Evolutionary conservation across 2,113 vertebrate genomes (phyloP), one percentile per base, ranked within the genome.

Genomic region (Oenanthe melanoleuca): DNA sequence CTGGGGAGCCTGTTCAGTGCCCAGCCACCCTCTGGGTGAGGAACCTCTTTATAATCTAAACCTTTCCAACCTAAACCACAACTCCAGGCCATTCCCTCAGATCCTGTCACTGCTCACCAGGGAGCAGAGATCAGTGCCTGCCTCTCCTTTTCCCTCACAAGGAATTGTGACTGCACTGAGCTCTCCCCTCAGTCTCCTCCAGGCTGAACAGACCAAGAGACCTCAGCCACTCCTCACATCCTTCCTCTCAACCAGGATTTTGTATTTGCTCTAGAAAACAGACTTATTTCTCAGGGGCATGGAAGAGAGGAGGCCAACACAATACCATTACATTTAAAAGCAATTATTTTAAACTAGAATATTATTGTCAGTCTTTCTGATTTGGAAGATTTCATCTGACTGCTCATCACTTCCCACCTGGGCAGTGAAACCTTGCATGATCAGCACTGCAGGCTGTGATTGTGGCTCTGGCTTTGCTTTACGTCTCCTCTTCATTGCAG

Each of bases 21-120:
- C 60, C 44, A 66, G 0, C 3, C 52, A 50, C 25, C 16, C 44
- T 25, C 11, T 34, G 52, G 2, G 20, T 29, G 31, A 21, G 20
- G 0, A 66, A 42, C 2, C 25, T 42, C 1, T 21, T 1, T 9
- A 20, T 49, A 6, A 66, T 0, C 57, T 45, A 45, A 45, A 45
- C 44, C 44, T 20, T 20, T 11, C 61, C 61, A 34, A 9, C 10
- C 10, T 17, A 16, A 57, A 50, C 13, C 40, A 50, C 34, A 75
- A 0, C 16, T 34, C 9, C 31, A 34, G 61, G 25, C 31, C 44
- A 8, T 42, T 59, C 13, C 44, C 44, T 59, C 17, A 31, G 13
- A n/a, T 37, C 9, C 11, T 47, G 29, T 9, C 61, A 34, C 61
- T 25, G 50, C 2, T 18, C 52, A 50, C 24, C 40, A 42, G 0